Percentiles rank a stretch among this genome's conserved stretches.
phyloP scores from a whole-genome alignment of 1,140 invertebrate species.

The Ceratina australensis region DNA sequence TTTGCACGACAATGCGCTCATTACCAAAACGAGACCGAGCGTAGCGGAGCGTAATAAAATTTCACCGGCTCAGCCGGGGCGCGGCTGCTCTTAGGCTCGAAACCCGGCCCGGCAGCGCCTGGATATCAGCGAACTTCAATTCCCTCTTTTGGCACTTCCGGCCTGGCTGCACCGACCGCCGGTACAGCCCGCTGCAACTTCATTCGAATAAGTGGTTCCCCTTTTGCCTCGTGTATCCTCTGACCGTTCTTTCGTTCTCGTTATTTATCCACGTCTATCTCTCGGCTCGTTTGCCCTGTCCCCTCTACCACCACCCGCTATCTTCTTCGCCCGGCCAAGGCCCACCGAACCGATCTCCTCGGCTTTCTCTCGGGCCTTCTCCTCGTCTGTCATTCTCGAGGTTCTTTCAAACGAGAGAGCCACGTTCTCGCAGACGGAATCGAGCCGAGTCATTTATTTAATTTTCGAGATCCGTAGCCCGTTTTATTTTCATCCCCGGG shows the following conservation, averaged over 20 bases:
- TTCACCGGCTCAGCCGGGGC: constrained; percentile 30
- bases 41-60: constrained; percentile 51
- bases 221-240: constrained; percentile 41
- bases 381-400: constrained; percentile 37
- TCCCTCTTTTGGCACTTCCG: constrained; percentile 56
- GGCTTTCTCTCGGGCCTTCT: not conserved
- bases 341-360: constrained; percentile 5
- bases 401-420: constrained; percentile 30
- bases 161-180: not conserved
- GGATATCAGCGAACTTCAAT: constrained; percentile 61
- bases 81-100: constrained; percentile 35
- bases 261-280: constrained; percentile 44
- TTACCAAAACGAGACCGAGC: constrained; percentile 43
- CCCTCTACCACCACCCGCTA: not conserved
- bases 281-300: not conserved
- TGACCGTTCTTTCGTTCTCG: constrained; percentile 13
- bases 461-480: constrained; percentile 60
- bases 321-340: not conserved
- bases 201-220: constrained; percentile 71
- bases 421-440: constrained; percentile 52
- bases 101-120: not conserved
- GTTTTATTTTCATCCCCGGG: constrained; percentile 69
- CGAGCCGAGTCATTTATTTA: constrained; percentile 70
- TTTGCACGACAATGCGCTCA: constrained; percentile 61
- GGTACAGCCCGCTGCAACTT: constrained; percentile 46